Evolutionary conservation across 2,113 vertebrate genomes (phyloP).

Genomic region (Apodemus sylvaticus): DNA sequence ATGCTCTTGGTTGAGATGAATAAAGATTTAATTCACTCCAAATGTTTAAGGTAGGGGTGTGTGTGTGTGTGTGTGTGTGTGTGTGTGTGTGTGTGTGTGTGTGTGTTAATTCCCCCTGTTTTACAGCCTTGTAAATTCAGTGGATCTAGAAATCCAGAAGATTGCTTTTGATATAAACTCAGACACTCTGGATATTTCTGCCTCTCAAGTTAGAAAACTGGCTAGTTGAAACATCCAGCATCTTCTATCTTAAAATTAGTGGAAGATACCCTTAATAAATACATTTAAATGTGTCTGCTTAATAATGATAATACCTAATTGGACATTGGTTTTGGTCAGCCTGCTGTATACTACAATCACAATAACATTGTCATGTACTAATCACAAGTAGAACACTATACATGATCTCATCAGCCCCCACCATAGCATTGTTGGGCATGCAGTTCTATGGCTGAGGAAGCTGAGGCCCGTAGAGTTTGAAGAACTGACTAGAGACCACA

Average conservation of each 20-base stretch:
- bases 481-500: neutral
- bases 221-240: neutral
- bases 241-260: constrained; percentile 24
- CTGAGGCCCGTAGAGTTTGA: neutral
- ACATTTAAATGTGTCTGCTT: constrained; percentile 39
- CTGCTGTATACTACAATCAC: neutral
- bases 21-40: neutral
- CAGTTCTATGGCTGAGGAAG: neutral
- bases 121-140: neutral
- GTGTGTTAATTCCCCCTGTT: neutral
- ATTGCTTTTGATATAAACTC: neutral
- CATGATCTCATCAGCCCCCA: neutral
- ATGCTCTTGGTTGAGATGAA: constrained; percentile 1
- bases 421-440: neutral
- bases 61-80: neutral
- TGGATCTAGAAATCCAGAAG: neutral
- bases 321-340: neutral
- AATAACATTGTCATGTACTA: neutral
- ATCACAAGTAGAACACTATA: neutral
- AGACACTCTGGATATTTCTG: neutral
- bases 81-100: neutral
- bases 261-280: neutral
- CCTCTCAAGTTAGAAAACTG: neutral
- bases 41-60: constrained; percentile 21
- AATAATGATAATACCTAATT: neutral